Evolutionary conservation across 2,888 invertebrate species (phyloP).

Genomic region (Octodonta nipae): DNA sequence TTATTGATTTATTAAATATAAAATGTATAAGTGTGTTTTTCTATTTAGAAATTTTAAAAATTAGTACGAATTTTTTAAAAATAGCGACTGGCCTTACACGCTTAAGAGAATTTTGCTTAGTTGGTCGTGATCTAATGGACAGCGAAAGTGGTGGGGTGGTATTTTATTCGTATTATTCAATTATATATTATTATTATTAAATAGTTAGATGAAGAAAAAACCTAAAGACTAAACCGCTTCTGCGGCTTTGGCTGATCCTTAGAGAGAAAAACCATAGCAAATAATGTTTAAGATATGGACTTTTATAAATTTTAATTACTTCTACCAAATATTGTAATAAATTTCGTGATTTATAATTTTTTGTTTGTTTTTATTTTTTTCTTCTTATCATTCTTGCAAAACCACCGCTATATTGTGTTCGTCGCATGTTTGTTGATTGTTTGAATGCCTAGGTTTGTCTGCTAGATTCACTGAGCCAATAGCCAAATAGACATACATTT

Average conservation of each 20-base stretch:
- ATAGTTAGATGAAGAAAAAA: no score
- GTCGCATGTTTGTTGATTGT: constrained; percentile 29
- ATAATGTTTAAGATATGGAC: constrained; percentile 31
- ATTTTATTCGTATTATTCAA: constrained; percentile 19
- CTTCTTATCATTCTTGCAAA: constrained; percentile 5
- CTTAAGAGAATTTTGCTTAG: constrained; percentile 27
- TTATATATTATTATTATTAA: constrained; percentile 13
- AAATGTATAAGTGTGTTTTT: constrained; percentile 37
- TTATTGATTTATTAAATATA: constrained; percentile 34
- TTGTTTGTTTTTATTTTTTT: constrained; percentile 26
- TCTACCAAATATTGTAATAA: constrained; percentile 42
- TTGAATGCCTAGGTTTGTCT: constrained; percentile 9
- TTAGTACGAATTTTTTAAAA: constrained; percentile 30
- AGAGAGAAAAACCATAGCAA: constrained; percentile 26
- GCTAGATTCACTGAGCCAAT: not conserved
- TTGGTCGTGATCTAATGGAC: constrained; percentile 24
- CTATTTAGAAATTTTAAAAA: constrained; percentile 37
- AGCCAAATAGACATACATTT: no score
- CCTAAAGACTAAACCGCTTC: constrained; percentile 29
- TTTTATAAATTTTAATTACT: constrained; percentile 36
- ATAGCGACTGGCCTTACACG: constrained; percentile 29
- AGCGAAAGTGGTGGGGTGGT: constrained; percentile 19
- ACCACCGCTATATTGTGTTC: constrained; percentile 27
- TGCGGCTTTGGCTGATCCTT: constrained; percentile 23
- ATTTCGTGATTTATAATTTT: constrained; percentile 37